These are phyloP conservation scores for Metridium senile DNA, from an alignment of 92 coral and sea anemone species.

Conservation along the genomic window DNA sequence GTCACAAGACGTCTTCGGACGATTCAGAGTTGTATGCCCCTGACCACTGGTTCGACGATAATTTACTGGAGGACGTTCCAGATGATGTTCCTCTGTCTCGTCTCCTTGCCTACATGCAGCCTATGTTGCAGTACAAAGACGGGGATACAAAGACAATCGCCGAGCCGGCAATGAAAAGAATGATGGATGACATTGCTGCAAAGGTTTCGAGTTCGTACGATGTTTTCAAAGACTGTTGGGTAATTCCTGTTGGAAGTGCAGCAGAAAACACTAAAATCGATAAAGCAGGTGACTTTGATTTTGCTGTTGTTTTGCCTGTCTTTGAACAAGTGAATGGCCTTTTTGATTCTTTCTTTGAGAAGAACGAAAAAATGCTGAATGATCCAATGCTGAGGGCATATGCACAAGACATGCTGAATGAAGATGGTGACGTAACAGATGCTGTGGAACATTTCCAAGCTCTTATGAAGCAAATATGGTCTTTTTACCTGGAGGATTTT, in stretches of 20 bases:
- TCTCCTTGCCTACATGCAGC: conserved; percentile 39
- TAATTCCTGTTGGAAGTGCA: conserved; percentile 42
- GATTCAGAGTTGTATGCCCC: conserved; percentile 24
- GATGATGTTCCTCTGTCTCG: conserved; percentile 32
- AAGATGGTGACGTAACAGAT: conserved; percentile 24
- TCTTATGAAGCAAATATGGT: conserved; percentile 30
- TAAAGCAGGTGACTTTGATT: conserved; percentile 42
- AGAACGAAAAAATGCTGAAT: conserved; percentile 24
- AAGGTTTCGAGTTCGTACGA: conserved; percentile 24
- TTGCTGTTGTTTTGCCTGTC: conserved; percentile 45
- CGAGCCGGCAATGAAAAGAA: conserved; percentile 29
- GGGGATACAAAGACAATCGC: conserved; percentile 11
- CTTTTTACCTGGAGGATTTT: conserved; percentile 36
- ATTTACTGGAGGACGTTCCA: conserved; percentile 15
- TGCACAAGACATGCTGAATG: conserved; percentile 27
- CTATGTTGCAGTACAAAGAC: conserved; percentile 18
- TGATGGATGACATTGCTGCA: conserved; percentile 31
- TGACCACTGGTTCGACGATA: conserved; percentile 27
- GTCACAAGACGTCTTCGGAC: conserved; percentile 5
- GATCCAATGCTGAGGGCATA: conserved; percentile 30
- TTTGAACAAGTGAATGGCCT: conserved; percentile 36
- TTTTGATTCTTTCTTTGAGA: conserved; percentile 34
- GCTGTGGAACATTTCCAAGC: conserved; percentile 39
- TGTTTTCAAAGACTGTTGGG: conserved; percentile 42
- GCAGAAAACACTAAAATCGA: conserved; percentile 42